Evolutionary conservation across 2,113 vertebrate species (phyloP), one percentile per base, ranked within the genome.

Genomic region (Lophura nycthemera): DNA sequence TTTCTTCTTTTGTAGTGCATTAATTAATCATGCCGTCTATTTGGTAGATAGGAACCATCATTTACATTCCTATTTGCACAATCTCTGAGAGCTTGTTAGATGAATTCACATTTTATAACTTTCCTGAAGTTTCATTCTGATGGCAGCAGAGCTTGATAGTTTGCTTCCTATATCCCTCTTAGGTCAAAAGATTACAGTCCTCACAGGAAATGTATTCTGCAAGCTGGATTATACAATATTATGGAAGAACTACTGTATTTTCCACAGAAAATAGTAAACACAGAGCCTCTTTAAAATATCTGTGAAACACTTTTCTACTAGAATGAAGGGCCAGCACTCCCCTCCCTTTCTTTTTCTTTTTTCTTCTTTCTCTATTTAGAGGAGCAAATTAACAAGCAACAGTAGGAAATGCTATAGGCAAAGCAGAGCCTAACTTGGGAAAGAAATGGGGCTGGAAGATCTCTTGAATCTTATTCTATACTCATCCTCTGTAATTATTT

Each of bases 51-150:
- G 85, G 27, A 95, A 34, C 57, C 52, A 90, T 80, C 38, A 81
- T 91, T 95, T 96, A 89, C 76, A 82, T 86, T 94, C 61, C 79
- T 47, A 86, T 91, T 78, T 95, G 34, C 85, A 90, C 92, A 86
- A 86, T 54, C 38, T 61, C 69, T 80, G 83, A 91, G 40, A 78
- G 11, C 48, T 75, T 86, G 48, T 87, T 82, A 87, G 40, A 77
- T 74, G 89, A 95, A 90, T 92, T 88, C 25, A 50, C 42, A 22
- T 61, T 57, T 36, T 63, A 57, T 74, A 82, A 83, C 43, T 54
- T 83, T 65, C 83, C 70, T 45, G 36, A 79, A 78, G 36, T 92
- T 83, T 59, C 74, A 50, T 85, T 87, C 83, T 73, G n/a, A 70
- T 42, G 75, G 42, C 18, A 57, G 29, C 56, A 54, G 45, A 80